Evolutionary conservation across 1,140 invertebrate genomes (phyloP).

Genomic region (Patella vulgata): DNA sequence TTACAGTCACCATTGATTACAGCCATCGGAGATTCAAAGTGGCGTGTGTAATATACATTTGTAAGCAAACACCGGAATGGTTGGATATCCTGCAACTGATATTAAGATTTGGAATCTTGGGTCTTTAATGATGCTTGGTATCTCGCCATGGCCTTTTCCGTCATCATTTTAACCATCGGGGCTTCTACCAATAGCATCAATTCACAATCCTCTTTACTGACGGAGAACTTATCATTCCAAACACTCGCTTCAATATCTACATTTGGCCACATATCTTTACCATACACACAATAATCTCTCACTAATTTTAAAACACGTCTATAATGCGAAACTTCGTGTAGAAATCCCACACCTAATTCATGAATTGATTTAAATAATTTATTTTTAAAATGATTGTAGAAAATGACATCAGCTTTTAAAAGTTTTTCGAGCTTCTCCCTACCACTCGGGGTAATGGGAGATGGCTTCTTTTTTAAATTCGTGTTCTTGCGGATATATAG

Average conservation of each 20-base stretch:
- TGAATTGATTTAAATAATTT: slow-evolving; percentile 20
- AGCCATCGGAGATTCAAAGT: no score
- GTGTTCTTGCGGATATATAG: slow-evolving; percentile 24
- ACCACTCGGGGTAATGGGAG: background rate
- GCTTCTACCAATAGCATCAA: slow-evolving; percentile 8
- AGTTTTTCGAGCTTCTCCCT: slow-evolving; percentile 5
- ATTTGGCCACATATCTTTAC: no score
- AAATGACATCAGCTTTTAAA: slow-evolving; percentile 27
- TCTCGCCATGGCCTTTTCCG: background rate
- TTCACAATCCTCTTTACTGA: slow-evolving; percentile 4
- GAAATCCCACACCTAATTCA: slow-evolving; percentile 15
- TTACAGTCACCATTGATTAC: no score
- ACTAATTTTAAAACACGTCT: slow-evolving; percentile 14
- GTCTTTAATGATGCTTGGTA: no score
- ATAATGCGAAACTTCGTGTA: slow-evolving; percentile 28
- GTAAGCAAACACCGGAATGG: no score
- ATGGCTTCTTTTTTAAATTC: background rate
- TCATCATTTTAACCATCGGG: background rate
- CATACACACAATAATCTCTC: slow-evolving; percentile 23
- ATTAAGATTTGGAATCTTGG: no score
- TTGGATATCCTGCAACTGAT: no score
- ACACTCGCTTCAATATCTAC: background rate
- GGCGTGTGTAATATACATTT: no score
- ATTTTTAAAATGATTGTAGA: slow-evolving; percentile 35
- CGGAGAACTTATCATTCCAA: slow-evolving; percentile 16